Percentiles rank a stretch among this genome's conserved stretches.
Evolutionary conservation across 2,113 vertebrate species (phyloP).

Genomic region (Pungitius pungitius): DNA sequence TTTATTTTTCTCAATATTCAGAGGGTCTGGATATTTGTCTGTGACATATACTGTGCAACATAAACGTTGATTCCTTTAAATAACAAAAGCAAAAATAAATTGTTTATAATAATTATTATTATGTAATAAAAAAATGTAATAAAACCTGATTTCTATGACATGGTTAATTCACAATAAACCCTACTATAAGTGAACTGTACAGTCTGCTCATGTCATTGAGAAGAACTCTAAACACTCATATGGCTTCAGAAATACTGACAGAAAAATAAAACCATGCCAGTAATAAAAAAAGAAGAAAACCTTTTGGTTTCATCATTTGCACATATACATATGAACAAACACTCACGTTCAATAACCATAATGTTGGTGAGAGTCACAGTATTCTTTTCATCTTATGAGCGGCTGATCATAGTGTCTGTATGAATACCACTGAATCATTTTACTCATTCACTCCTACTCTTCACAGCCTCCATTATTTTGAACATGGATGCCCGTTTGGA

Average conservation of each 20-base stretch:
- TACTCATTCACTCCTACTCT: neutral
- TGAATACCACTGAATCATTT: neutral
- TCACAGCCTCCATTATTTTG: neutral
- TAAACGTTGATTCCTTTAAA: neutral
- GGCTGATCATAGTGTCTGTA: neutral
- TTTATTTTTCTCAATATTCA: slow-evolving; percentile 1
- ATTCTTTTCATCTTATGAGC: neutral
- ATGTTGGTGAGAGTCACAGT: neutral
- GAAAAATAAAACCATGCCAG: slow-evolving; percentile 30
- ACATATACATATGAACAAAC: neutral
- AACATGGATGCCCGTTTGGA: neutral
- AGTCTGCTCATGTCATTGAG: slow-evolving; percentile 15
- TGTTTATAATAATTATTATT: no score
- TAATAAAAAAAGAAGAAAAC: slow-evolving; percentile 28
- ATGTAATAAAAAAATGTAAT: slow-evolving; percentile 6
- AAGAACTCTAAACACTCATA: slow-evolving; percentile 42
- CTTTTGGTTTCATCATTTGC: slow-evolving; percentile 44
- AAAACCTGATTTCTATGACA: slow-evolving; percentile 13
- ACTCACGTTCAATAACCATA: slow-evolving; percentile 1
- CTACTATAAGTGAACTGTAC: slow-evolving; percentile 9
- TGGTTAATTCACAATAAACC: slow-evolving; percentile 22
- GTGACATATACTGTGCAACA: neutral
- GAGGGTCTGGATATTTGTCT: slow-evolving; percentile 5
- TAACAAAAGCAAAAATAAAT: slow-evolving; percentile 17
- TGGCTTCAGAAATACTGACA: slow-evolving; percentile 55